Percentiles rank a stretch among this genome's conserved stretches.
Evolutionary conservation across 2,888 invertebrate genomes (phyloP).

Genomic region (Barypeithes pellucidus): DNA sequence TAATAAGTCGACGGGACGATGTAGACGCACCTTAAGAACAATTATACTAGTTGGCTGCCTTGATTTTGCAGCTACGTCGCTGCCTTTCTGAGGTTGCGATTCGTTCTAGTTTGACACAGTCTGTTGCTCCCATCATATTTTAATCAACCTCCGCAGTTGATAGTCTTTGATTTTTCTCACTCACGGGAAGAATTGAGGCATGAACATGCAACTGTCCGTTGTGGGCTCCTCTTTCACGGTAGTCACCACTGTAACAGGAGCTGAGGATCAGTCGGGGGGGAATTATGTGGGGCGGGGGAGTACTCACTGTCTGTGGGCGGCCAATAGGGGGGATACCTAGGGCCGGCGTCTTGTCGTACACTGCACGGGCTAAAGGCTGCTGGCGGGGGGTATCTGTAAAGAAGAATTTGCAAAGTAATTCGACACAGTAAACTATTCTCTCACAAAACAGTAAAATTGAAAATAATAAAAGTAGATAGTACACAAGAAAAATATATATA

Average conservation of each 20-base stretch:
- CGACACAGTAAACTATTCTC: too few species aligned
- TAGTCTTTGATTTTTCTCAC: conserved; percentile 13
- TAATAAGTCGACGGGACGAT: too few species aligned
- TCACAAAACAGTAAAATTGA: too few species aligned
- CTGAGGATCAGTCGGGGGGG: conserved; percentile 67
- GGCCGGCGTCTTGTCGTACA: conserved; percentile 71
- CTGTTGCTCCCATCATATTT: conserved; percentile 10
- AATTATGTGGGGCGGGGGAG: conserved; percentile 65
- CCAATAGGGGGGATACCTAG: conserved; percentile 68
- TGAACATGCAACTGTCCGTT: conserved; percentile 27
- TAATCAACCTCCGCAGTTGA: neutral
- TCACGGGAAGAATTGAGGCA: conserved; percentile 34
- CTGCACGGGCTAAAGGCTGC: conserved; percentile 74
- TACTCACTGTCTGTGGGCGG: conserved; percentile 68
- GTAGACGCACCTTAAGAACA: too few species aligned
- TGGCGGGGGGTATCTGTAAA: conserved; percentile 63
- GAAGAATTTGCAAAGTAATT: conserved; percentile 2
- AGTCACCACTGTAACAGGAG: conserved; percentile 66
- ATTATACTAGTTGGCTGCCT: too few species aligned
- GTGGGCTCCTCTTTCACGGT: conserved; percentile 59
- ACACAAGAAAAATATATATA: too few species aligned
- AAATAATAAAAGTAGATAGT: too few species aligned
- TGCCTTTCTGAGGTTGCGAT: neutral
- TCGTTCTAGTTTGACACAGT: neutral
- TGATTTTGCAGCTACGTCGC: too few species aligned